Conservation (phyloP, 2,797 vertebrate genomes). For the Poeciliopsis turneri region DNA sequence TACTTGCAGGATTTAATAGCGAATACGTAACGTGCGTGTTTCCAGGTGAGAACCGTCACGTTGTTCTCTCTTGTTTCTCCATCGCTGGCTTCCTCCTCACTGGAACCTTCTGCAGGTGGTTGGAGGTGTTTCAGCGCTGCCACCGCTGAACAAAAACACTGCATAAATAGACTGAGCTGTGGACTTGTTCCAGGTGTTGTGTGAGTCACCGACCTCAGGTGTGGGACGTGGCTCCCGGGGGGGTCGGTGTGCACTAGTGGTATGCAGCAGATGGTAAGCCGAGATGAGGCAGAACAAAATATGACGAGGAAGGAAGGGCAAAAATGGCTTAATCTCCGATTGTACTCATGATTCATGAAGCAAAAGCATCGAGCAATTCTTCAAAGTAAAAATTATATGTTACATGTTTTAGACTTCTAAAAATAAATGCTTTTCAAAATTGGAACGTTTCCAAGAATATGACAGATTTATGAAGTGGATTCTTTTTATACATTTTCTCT, state of each 20-base stretch:
- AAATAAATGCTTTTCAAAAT: slow-evolving; percentile 1
- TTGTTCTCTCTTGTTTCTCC: neutral
- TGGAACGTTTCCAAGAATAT: slow-evolving; percentile 9
- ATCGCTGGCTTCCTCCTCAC: neutral
- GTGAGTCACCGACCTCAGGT: slow-evolving; percentile 67
- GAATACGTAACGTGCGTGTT: neutral
- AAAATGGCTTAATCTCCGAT: slow-evolving; percentile 46
- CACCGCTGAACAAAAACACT: slow-evolving; percentile 14
- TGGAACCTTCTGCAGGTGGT: neutral
- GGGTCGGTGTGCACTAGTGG: slow-evolving; percentile 44
- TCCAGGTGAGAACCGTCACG: neutral
- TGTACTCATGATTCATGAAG: slow-evolving; percentile 3
- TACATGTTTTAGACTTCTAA: neutral
- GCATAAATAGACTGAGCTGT: slow-evolving; percentile 17
- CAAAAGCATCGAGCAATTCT: neutral
- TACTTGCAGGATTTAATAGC: neutral
- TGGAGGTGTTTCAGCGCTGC: neutral
- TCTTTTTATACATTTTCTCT: neutral
- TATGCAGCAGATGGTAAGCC: slow-evolving; percentile 70
- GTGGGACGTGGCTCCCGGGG: slow-evolving; percentile 55
- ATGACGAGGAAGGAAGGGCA: slow-evolving; percentile 40
- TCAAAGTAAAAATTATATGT: neutral
- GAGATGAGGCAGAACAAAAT: slow-evolving; percentile 58
- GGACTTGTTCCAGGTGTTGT: slow-evolving; percentile 52
- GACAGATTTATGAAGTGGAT: neutral